Percentiles rank a stretch among this genome's conserved stretches.
Conservation (phyloP, 2,113 vertebrate species). For the Cephalopholis sonnerati region DNA sequence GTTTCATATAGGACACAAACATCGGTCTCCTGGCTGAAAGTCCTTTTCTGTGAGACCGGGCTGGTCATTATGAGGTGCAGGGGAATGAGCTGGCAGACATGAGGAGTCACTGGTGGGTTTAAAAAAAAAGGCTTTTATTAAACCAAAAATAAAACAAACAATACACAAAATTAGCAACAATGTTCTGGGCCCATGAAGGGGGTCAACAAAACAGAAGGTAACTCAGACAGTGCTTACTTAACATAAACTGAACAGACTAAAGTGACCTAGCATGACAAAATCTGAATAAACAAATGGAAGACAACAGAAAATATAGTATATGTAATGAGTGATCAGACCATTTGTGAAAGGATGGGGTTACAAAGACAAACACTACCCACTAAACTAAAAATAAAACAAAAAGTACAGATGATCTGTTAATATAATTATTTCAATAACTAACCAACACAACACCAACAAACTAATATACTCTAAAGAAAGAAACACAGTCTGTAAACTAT, state of each 20-base stretch:
- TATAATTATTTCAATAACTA: no score
- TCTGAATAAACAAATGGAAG: no score
- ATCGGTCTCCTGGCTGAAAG: no score
- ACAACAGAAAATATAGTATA: not conserved
- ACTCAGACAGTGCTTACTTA: not conserved
- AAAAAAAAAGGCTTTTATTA: not conserved
- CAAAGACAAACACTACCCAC: no score
- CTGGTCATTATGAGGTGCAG: not conserved
- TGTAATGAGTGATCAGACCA: not conserved
- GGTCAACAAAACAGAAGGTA: not conserved
- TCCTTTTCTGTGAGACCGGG: no score
- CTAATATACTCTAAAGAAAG: not conserved
- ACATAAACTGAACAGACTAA: not conserved
- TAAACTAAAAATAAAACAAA: no score
- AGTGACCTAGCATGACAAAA: not conserved
- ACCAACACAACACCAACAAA: not conserved
- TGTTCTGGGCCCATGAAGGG: not conserved
- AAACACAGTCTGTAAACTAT: not conserved
- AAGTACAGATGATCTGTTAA: no score
- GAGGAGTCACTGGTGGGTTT: not conserved
- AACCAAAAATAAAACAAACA: not conserved
- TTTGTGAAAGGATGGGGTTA: not conserved
- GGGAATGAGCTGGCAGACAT: not conserved
- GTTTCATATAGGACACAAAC: no score
- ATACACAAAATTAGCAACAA: not conserved